Base-by-base conservation (phyloP, 2,113 vertebrate species). In the Sminthopsis crassicaudata region DNA sequence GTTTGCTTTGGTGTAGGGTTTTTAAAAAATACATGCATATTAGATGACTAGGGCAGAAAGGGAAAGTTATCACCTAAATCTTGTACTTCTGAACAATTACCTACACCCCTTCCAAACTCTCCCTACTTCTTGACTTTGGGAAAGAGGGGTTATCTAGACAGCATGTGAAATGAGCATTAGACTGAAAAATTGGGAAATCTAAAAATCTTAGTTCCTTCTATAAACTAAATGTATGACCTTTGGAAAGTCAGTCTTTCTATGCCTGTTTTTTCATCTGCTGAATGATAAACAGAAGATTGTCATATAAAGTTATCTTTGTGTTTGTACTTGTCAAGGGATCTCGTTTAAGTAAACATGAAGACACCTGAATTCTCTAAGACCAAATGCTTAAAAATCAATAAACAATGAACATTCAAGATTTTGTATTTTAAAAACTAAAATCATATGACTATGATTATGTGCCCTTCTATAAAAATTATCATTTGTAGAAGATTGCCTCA, bases 1-100 rank as follows among this genome's bases (percentile, higher is more conserved):
- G 94, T 96, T 96, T 95, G 88, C 94, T 51, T 89, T 92, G 76
- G 90, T 46, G 53, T 19, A 36, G 91, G 48, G 57, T 93, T 54
- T 57, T 76, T n/a, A n/a, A n/a, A n/a, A 51, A 16, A 48, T 57
- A 48, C 30, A 92, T 91, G 51, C 7, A 50, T 76, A 84, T 48
- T 90, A 91, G 91, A 26, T 22, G 90, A 46, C 48, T 2, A 1
- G 92, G 54, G 48, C 52, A 67, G 76, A 92, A 67, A 50, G 90
- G 46, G 42, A 46, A 60, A 95, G 36, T 0, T 5, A 50, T 42
- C 42, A 42, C 88, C 91, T 94, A 42, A 27, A 53, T 46, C 1
- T 1, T 24, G 50, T 53, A 52, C 23, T 89, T 30, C 42, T 90
- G 19, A 6, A 42, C 76, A 46, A 6, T 4, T 48, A 3, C 25